A percentile compares a stretch with the other conserved stretches of the same genome.
Conservation (phyloP, 2,113 vertebrate species). For the Sarotherodon lohbergeri region DNA sequence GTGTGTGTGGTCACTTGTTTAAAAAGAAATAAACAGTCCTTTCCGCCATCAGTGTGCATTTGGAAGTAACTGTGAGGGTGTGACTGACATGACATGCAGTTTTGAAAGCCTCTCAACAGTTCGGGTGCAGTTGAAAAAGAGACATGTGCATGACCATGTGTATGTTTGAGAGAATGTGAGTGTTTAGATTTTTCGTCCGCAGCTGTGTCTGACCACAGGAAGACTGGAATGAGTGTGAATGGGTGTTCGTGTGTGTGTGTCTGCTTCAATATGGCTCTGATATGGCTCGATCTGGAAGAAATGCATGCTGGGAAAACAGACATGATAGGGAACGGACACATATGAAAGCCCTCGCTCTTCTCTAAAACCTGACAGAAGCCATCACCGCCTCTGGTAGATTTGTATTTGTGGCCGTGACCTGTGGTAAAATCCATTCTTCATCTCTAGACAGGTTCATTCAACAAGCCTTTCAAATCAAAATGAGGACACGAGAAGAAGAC, state of each 20-base stretch:
- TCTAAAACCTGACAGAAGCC: conserved; percentile 65
- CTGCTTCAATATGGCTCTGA: background rate
- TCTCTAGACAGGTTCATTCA: conserved; percentile 42
- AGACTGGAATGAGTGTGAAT: background rate
- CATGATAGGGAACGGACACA: conserved; percentile 59
- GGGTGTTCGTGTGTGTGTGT: background rate
- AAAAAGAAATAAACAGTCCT: conserved; percentile 60
- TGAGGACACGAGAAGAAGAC: background rate
- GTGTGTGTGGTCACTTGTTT: conserved; percentile 59
- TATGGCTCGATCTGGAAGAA: background rate
- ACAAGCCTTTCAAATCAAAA: conserved; percentile 28
- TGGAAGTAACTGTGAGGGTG: conserved; percentile 53
- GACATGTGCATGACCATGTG: conserved; percentile 37
- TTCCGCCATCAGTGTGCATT: conserved; percentile 44
- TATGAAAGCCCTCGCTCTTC: conserved; percentile 57
- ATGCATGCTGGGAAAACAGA: background rate
- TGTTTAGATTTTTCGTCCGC: conserved; percentile 57
- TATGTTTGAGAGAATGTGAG: conserved; percentile 43
- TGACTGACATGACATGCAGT: conserved; percentile 44
- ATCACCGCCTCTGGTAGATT: conserved; percentile 49
- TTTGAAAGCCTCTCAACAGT: conserved; percentile 44
- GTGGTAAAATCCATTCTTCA: conserved; percentile 13
- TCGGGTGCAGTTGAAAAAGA: conserved; percentile 21
- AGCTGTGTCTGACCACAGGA: conserved; percentile 54
- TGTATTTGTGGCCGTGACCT: conserved; percentile 41